phyloP scores from a whole-genome alignment of 2,113 vertebrate genomes.

The Urocolius indicus region DNA sequence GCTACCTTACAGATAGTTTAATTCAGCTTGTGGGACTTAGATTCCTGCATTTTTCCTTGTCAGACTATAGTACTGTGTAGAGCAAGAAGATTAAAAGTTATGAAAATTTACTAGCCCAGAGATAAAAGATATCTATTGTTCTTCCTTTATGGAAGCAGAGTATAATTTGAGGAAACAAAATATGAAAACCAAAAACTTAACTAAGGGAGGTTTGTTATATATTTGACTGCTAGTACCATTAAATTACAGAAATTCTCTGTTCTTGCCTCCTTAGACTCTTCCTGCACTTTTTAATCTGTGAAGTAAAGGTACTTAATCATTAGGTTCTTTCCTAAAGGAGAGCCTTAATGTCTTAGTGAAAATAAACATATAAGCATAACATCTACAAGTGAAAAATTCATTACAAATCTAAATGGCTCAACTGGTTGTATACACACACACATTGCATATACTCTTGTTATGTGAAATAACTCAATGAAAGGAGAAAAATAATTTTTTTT shows the following conservation, averaged over 20 bases:
- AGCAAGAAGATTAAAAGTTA: not conserved
- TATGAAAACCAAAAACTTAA: not conserved
- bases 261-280: not conserved
- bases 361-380: not conserved
- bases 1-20: not conserved
- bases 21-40: not conserved
- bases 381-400: rapidly evolving
- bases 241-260: not conserved
- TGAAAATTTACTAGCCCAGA: not conserved
- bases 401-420: not conserved
- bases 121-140: not conserved
- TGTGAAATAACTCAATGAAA: not conserved
- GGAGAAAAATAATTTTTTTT: not conserved
- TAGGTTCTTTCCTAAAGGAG: not conserved
- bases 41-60: not conserved
- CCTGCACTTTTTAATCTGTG: not conserved
- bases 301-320: not conserved
- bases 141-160: not conserved
- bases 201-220: not conserved
- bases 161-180: not conserved
- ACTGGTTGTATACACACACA: not conserved
- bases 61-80: not conserved
- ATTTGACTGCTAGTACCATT: not conserved
- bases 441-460: not conserved
- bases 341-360: not conserved